phyloP scores from a whole-genome alignment of 2,888 invertebrate genomes.

The Acrobasis repandana region DNA sequence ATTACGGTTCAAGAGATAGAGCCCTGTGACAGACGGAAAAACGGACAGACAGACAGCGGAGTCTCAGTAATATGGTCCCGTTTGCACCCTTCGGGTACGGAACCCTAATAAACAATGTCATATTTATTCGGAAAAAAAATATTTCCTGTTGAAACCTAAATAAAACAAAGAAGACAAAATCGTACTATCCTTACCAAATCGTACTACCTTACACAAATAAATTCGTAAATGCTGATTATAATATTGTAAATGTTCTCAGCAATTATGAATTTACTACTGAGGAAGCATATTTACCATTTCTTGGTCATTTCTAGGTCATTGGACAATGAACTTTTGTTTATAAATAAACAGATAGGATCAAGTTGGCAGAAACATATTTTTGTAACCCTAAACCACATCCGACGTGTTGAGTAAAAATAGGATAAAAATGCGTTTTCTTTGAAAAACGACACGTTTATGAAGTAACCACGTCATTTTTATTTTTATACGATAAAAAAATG shows the following conservation, averaged over 20 bases:
- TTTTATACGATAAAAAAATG: not conserved
- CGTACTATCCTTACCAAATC: too few species aligned
- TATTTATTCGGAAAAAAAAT: too few species aligned
- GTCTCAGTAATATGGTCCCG: too few species aligned
- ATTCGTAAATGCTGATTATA: too few species aligned
- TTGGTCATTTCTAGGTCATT: not conserved
- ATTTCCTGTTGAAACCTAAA: too few species aligned
- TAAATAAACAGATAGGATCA: slow-evolving; percentile 1
- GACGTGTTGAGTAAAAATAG: not conserved
- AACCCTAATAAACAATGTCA: too few species aligned
- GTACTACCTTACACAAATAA: too few species aligned
- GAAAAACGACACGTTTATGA: slow-evolving; percentile 1
- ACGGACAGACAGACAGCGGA: too few species aligned
- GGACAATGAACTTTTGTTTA: slow-evolving; percentile 1
- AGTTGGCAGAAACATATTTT: not conserved
- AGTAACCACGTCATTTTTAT: not conserved
- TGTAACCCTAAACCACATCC: slow-evolving; percentile 5
- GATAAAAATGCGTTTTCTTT: not conserved
- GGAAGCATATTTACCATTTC: not conserved
- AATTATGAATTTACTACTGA: not conserved
- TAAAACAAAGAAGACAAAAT: too few species aligned
- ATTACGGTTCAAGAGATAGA: too few species aligned
- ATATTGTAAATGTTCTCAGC: not conserved
- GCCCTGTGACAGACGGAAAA: too few species aligned
- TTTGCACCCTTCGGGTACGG: too few species aligned